Base-by-base conservation (phyloP, 2,797 vertebrate species). In the Chaenodraco wilsoni region DNA sequence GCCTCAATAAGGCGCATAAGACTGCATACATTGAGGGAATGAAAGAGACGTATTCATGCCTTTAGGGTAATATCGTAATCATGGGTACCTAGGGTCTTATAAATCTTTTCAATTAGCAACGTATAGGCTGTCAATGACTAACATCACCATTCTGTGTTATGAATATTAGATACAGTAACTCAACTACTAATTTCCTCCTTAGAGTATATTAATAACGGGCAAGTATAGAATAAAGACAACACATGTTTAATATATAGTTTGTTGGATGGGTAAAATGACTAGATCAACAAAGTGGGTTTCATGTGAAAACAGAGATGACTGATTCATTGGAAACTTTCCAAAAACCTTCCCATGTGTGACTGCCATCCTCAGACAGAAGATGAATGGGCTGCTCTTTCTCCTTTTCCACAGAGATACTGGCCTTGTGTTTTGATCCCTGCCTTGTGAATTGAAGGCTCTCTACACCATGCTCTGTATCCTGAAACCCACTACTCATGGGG, bases 11-110 rank as follows among this genome's bases (percentile, higher is more conserved):
- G 79, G 45, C 79, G 78, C 68, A 56, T 73, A 82, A 77, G 83
- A 68, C 57, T 68, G 67, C 68, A 79, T 77, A 69, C 68, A 79
- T 52, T 14, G 61, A 66, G 66, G 50, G 60, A 86, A 80, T 93
- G 85, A 94, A 93, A 89, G 88, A 83, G 70, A 64, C 1, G 11
- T 71, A 91, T 91, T 92, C 83, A 89, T 85, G 59, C 65, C 84
- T 72, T 66, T 41, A 60, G 63, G 80, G 69, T 78, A 50, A 79
- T 76, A 84, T 82, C 57, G 65, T 84, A 79, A 83, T 88, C 77
- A 75, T 81, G 74, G 62, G 65, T 81, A 85, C 82, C 78, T 72
- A 64, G 81, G 76, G 65, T 72, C 64, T 46, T 55, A 69, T 83
- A 84, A 87, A 84, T 75, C 76, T 76, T 78, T 84, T 82, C 70